Conservation (phyloP, 2,113 vertebrate species). For the Coptodon bakossiorum region DNA sequence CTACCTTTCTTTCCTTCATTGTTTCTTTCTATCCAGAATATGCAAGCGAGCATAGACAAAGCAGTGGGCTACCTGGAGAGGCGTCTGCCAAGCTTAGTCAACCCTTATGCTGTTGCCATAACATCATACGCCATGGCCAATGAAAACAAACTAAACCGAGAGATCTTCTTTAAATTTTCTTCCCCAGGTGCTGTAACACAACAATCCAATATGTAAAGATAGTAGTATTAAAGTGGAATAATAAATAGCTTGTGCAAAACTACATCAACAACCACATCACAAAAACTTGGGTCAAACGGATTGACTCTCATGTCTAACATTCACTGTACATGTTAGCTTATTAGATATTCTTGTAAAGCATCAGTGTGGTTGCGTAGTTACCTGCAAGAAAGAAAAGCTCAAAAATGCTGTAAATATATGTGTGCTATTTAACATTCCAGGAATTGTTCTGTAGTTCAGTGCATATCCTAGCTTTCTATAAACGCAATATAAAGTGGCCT, state of each 20-base stretch:
- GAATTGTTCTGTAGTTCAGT: background rate
- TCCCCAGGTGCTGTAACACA: slow-evolving; percentile 54
- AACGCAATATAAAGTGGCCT: background rate
- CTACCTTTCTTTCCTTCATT: background rate
- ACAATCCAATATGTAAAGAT: background rate
- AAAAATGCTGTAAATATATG: background rate
- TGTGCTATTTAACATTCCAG: background rate
- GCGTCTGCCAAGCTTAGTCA: slow-evolving; percentile 54
- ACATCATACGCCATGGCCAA: slow-evolving; percentile 78
- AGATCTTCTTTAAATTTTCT: slow-evolving; percentile 48
- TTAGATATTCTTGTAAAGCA: background rate
- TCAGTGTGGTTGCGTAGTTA: background rate
- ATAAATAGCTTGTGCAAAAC: background rate
- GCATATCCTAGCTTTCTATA: background rate
- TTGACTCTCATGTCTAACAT: background rate
- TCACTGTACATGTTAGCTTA: background rate
- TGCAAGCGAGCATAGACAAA: slow-evolving; percentile 63
- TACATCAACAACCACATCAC: background rate
- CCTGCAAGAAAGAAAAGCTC: background rate
- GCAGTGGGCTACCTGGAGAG: slow-evolving; percentile 63
- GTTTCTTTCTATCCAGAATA: slow-evolving; percentile 49
- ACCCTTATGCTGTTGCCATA: slow-evolving; percentile 80
- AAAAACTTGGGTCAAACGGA: rapidly evolving
- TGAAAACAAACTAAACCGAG: slow-evolving; percentile 31
- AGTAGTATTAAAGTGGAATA: background rate